Evolutionary conservation across 2,888 invertebrate genomes (phyloP).

Genomic region (Agrilus mali): DNA sequence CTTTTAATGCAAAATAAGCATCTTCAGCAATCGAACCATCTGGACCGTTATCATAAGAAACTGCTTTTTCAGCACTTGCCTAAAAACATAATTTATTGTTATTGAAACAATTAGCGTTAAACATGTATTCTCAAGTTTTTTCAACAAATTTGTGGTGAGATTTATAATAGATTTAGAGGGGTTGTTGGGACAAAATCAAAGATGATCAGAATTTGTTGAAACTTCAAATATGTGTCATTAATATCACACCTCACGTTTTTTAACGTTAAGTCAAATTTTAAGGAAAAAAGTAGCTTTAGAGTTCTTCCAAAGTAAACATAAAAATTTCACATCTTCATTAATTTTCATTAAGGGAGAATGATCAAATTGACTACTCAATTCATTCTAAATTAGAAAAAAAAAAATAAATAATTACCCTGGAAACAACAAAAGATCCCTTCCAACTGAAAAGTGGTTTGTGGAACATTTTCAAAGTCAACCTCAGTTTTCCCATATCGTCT

Average conservation of each 20-base stretch:
- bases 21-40: slow-evolving; percentile 98
- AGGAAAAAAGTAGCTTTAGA: no score
- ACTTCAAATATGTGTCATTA: no score
- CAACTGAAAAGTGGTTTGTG: slow-evolving; percentile 93
- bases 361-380: background rate
- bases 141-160: no score
- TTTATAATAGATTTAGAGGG: no score
- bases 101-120: background rate
- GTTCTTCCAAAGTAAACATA: no score
- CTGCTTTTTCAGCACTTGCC: slow-evolving; percentile 78
- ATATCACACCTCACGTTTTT: no score
- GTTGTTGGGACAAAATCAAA: no score
- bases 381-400: no score
- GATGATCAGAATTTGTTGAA: no score
- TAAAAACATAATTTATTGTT: slow-evolving; percentile 31
- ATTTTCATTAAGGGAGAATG: background rate
- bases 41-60: slow-evolving; percentile 90
- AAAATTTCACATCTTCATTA: no score
- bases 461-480: slow-evolving; percentile 84
- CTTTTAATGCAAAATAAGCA: slow-evolving; percentile 94
- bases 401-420: slow-evolving; percentile 53
- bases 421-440: slow-evolving; percentile 97
- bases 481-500: slow-evolving; percentile 94
- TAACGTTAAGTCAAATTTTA: no score
- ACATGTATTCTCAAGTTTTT: no score